These are phyloP conservation scores for Aphidoletes aphidimyza DNA, from an alignment of 2,888 invertebrate species.

Conservation along the genomic window DNA sequence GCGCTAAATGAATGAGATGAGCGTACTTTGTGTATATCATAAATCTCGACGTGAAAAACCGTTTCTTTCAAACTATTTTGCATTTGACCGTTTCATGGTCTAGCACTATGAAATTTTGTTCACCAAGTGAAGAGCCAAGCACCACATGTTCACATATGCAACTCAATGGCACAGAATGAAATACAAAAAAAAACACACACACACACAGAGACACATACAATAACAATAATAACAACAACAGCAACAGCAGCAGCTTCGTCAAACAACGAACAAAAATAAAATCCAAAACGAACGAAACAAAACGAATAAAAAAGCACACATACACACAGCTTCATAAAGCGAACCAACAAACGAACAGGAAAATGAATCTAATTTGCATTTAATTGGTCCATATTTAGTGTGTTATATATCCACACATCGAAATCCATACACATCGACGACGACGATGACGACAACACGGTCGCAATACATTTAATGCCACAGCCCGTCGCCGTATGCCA, in stretches of 20 bases:
- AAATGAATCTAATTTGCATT: conserved; percentile 51
- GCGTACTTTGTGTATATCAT: background rate
- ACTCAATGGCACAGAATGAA: background rate
- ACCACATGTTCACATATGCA: background rate
- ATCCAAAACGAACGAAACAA: background rate
- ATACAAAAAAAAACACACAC: too few species aligned
- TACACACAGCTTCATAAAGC: conserved; percentile 13
- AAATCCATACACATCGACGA: conserved; percentile 30
- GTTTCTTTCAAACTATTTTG: background rate
- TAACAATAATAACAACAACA: background rate
- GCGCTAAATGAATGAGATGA: background rate
- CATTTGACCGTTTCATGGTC: background rate
- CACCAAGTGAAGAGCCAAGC: background rate
- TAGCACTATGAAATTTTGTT: background rate
- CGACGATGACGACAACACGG: too few species aligned
- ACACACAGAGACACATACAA: background rate
- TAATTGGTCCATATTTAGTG: conserved; percentile 49
- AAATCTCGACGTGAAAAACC: conserved; percentile 18
- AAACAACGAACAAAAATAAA: background rate
- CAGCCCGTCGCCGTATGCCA: too few species aligned
- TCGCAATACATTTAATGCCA: too few species aligned
- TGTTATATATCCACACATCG: background rate
- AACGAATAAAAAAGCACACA: background rate
- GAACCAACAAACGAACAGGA: conserved; percentile 36
- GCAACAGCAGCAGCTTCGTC: too few species aligned